Evolutionary conservation across 2,888 invertebrate genomes (phyloP), one percentile per base, ranked within the genome.

Genomic region (Dryomyza anilis): DNA sequence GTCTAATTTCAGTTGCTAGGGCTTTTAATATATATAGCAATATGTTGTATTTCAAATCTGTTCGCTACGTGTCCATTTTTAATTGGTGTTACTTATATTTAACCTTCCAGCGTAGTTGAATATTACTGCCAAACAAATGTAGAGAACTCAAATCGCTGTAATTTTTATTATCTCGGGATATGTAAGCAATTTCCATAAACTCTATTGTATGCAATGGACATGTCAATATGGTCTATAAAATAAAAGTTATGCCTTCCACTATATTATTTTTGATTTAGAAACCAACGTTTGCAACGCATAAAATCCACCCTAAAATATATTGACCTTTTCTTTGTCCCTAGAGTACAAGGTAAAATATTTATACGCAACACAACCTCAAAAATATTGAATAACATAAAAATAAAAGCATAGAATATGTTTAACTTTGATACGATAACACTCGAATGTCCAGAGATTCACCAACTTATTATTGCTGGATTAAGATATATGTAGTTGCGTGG

Each of bases 171-270:
- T 63, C 72, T 65, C 70, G 79, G 78, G 76, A 71, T 67, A 50
- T 66, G 67, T 62, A 68, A 50, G 64, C 19, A 27, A 59, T 52
- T 33, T 53, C 33, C 57, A 59, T 60, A 29, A 43, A 33, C 23
- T 39, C 48, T 39, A 63, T 67, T 25, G 39, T 67, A 63, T 68
- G 66, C 71, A 76, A 79, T 79, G 76, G 78, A 78, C 75, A 73
- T 79, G 77, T 79, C 77, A 75, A 72, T 70, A 67, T 63, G 66
- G 60, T 68, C 69, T 70, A 72, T 75, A 74, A 76, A 76, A 70
- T 63, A 67, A 70, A 68, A 69, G 52, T 70, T 68, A 69, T 68
- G 61, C 33, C 36, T 33, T 63, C 55, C 56, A 46, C 46, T 46
- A 33, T 45, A 43, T 55, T 19, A 46, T 56, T 63, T 63, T 43